Base-by-base conservation (phyloP, 2,797 vertebrate genomes). In the Chelidonichthys spinosus region DNA sequence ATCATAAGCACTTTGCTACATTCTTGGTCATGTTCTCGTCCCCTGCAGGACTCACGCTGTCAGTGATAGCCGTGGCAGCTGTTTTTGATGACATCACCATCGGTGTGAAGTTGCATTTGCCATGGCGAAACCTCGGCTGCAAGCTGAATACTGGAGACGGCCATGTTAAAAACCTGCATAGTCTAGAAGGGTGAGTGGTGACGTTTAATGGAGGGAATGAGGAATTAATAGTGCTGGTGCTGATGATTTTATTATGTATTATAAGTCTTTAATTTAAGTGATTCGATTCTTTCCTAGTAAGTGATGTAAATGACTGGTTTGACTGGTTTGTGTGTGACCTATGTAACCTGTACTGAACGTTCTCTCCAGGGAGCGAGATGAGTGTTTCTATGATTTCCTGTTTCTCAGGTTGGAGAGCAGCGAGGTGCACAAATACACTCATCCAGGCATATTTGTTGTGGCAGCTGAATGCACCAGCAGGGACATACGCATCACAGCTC, bases 391-490 rank as follows among this genome's bases (percentile, higher is more conserved):
- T 8, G 1, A 25, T 79, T 11, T 80, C 6, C 5, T 40, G 82
- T 50, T 80, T 72, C 37, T 61, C 69, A 95, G 94, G 87, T 78
- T 81, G 74, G 82, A 90, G 50, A 95, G 93, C 89, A 91, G 32
- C 0, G 40, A 96, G 74, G 91, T 88, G 4, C 90, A 98, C 76
- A 94, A 60, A 63, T 99, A 97, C 44, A 86, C 72, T 11, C 79
- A 79, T 37, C 88, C 95, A 1, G 93, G 94, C 36, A 83, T 94
- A 17, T 97, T 95, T 47, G 82, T 79, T 1, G 85, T 97, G 63
- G 92, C 89, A 49, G 95, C 90, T 17, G 95, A 97, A 76, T 98
- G 97, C 85, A 94, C 84, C 17, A 94, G 89, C 79, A 95, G 92
- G 0, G 94, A 96, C 25, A 95, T 93, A 92, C 94, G 96, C 0